These are phyloP conservation scores for Stichodactyla mertensii DNA, from an alignment of 64 coral and sea anemone genomes.

Conservation along the genomic window DNA sequence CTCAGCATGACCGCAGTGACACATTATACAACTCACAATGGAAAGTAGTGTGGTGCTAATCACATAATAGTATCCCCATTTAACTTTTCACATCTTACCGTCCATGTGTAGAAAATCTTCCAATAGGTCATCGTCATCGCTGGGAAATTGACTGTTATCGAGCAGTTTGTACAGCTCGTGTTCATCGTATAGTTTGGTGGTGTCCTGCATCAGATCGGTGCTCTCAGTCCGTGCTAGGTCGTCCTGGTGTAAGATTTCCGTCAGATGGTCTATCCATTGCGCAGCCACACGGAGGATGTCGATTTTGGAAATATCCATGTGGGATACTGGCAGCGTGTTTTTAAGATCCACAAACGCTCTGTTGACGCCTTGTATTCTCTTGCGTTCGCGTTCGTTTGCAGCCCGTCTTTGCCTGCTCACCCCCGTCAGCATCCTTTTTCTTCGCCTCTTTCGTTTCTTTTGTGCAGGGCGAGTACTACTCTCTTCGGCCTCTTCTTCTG, in stretches of 20 bases:
- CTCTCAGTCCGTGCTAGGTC: background rate
- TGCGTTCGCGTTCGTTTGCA: constrained; percentile 77
- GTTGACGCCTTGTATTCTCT: constrained; percentile 85
- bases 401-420: constrained; percentile 82
- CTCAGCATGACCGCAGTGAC: constrained; percentile 1
- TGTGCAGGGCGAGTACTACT: background rate
- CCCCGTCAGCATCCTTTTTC: constrained; percentile 92
- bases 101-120: constrained; percentile 33
- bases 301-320: constrained; percentile 95
- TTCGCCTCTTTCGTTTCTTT: constrained; percentile 63
- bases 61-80: background rate
- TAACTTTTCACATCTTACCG: constrained; percentile 19
- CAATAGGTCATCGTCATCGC: constrained; percentile 18
- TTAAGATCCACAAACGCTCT: constrained; percentile 87
- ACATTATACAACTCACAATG: background rate
- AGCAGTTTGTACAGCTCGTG: constrained; percentile 27
- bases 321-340: constrained; percentile 73
- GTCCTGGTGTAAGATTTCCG: constrained; percentile 75
- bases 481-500: constrained; percentile 10
- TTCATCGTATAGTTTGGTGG: constrained; percentile 19
- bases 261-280: constrained; percentile 87
- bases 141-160: constrained; percentile 7
- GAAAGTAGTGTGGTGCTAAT: background rate
- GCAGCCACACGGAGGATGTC: constrained; percentile 82
- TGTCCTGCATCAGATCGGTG: background rate